Evolutionary conservation across 1,140 invertebrate genomes (phyloP).

Genomic region (Macrocentrus cingulum): DNA sequence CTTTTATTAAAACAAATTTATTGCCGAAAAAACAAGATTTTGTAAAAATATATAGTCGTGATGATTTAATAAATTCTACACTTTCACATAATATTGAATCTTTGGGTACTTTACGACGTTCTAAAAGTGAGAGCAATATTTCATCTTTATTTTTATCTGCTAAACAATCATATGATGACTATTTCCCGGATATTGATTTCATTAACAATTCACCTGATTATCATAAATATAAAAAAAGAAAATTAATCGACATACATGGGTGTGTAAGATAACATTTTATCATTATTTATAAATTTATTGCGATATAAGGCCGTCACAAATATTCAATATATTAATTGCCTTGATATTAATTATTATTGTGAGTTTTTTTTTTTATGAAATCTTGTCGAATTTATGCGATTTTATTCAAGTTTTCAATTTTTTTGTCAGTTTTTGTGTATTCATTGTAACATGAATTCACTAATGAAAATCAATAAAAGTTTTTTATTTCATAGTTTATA

Average conservation of each 20-base stretch:
- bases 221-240: constrained; percentile 25
- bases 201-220: constrained; percentile 12
- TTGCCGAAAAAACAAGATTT: constrained; percentile 32
- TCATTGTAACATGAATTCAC: no score
- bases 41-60: constrained; percentile 28
- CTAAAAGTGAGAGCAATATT: neutral
- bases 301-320: no score
- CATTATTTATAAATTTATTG: no score
- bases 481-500: no score
- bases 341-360: no score
- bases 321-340: no score
- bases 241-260: constrained; percentile 30
- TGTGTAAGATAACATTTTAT: constrained; percentile 32
- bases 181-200: neutral
- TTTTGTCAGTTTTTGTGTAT: no score
- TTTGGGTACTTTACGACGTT: neutral
- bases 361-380: no score
- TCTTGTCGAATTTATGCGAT: no score
- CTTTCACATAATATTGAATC: constrained; percentile 9
- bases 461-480: no score
- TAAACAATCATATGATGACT: neutral
- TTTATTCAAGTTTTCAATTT: no score
- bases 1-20: constrained; percentile 37
- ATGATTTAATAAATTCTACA: constrained; percentile 16
- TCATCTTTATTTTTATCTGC: neutral